Conservation (phyloP, 2,888 invertebrate genomes). For the Mythimna impura region DNA sequence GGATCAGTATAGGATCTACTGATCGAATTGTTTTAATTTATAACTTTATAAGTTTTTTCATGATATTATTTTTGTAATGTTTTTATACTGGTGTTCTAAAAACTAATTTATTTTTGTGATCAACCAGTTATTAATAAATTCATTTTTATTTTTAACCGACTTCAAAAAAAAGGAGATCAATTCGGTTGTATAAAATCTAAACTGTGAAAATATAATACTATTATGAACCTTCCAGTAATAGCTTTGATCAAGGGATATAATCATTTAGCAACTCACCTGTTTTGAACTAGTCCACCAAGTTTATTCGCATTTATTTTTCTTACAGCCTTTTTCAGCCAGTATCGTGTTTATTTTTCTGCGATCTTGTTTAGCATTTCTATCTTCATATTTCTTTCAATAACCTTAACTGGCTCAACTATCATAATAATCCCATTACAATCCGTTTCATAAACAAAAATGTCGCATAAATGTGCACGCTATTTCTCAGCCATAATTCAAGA, state of each 20-base stretch:
- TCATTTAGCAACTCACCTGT: background rate
- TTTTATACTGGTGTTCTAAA: too few species aligned
- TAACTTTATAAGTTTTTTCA: too few species aligned
- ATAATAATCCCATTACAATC: slow-evolving; percentile 27
- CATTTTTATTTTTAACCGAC: too few species aligned
- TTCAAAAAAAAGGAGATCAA: too few species aligned
- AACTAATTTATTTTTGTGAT: too few species aligned
- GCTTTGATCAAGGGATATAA: background rate
- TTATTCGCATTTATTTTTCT: background rate
- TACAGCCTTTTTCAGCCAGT: background rate
- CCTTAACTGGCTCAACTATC: slow-evolving; percentile 12
- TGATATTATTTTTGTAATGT: too few species aligned
- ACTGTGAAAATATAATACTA: too few species aligned
- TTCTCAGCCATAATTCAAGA: slow-evolving; percentile 33
- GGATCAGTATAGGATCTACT: background rate
- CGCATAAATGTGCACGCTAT: slow-evolving; percentile 38
- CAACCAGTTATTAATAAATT: too few species aligned
- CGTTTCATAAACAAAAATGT: slow-evolving; percentile 41
- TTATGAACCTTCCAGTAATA: too few species aligned
- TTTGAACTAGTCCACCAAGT: background rate
- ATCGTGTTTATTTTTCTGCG: background rate
- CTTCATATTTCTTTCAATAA: background rate
- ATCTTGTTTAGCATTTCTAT: background rate
- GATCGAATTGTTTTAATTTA: background rate
- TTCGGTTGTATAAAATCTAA: too few species aligned